Base-by-base conservation (phyloP, 2,797 vertebrate species). In the Phaenicophaeus curvirostris region DNA sequence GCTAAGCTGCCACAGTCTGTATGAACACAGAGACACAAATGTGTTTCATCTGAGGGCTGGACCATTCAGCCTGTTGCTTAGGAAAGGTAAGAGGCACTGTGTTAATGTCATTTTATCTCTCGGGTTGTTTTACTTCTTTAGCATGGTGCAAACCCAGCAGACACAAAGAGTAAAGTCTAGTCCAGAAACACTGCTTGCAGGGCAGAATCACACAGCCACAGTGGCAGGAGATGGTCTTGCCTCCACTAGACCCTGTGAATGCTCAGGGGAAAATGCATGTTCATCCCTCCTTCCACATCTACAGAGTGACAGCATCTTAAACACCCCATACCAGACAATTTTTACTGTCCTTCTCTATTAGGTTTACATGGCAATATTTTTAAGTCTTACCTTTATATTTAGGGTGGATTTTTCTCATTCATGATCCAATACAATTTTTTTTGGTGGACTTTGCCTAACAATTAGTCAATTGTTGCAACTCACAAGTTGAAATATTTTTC, bases 311-410 rank as follows among this genome's bases (percentile, higher is more conserved):
- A 15, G 7, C 12, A 27, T 11, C 33, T 50, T 42, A 57, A 82
- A 78, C 4, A n/a, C 1, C 2, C 6, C 4, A 2, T 19, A 31
- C 6, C 21, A 53, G 17, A 75, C 1, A 4, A 15, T 23, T 75
- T 87, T 51, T 86, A 6, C 37, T 68, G 6, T 50, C 20, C 30
- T 67, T 8, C 10, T 75, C 35, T 50, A 3, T 0, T 24, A 2
- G 13, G 14, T 69, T 83, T 83, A n/a, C 11, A 74, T 9, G 35
- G 24, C 16, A 51, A 90, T 7, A n/a, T 15, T 25, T 76, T 80
- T 67, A 33, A 1, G 1, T 20, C 16, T 61, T 61, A 5, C 21
- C 23, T 59, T 83, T 51, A 21, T 46, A 48, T 78, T 46, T 39
- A 20, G 15, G 7, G 15, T 59, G 16, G 15, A 71, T 77, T 93